Evolutionary conservation across 2,113 vertebrate species (phyloP).

Genomic region (Drymodes brunneopygia): DNA sequence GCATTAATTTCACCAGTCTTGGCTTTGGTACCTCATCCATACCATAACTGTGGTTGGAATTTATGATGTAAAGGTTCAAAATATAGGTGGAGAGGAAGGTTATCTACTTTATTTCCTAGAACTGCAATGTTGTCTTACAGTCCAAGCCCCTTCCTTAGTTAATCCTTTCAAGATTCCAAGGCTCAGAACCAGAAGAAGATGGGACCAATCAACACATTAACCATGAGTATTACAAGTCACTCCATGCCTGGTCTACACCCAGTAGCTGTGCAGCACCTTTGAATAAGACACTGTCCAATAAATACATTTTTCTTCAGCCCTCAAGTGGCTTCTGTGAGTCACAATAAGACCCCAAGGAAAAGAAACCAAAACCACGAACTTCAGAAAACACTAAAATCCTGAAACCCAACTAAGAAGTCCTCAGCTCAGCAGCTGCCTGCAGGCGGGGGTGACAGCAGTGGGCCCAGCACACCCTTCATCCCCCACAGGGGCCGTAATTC

Average conservation of each 20-base stretch:
- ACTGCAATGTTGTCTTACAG: background rate
- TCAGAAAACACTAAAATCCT: background rate
- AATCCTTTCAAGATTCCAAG: background rate
- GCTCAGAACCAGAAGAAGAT: background rate
- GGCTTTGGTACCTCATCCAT: background rate
- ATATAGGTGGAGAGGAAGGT: background rate
- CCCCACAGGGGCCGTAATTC: background rate
- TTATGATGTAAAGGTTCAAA: background rate
- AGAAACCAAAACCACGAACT: background rate
- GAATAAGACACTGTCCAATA: background rate
- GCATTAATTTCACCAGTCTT: background rate
- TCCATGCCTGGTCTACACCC: background rate
- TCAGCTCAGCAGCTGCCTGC: background rate
- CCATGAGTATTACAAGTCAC: background rate
- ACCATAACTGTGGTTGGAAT: background rate
- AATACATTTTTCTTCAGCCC: background rate
- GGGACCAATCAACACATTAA: background rate
- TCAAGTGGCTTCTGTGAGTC: background rate
- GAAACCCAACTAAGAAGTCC: background rate
- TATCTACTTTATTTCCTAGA: background rate
- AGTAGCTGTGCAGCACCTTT: background rate
- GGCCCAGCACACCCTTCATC: background rate
- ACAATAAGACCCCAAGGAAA: background rate
- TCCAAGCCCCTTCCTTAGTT: background rate
- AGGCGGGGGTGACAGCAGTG: background rate